These are phyloP conservation scores for Corydoras sp. DNA, from an alignment of 2,113 vertebrate species.

Conservation along the genomic window DNA sequence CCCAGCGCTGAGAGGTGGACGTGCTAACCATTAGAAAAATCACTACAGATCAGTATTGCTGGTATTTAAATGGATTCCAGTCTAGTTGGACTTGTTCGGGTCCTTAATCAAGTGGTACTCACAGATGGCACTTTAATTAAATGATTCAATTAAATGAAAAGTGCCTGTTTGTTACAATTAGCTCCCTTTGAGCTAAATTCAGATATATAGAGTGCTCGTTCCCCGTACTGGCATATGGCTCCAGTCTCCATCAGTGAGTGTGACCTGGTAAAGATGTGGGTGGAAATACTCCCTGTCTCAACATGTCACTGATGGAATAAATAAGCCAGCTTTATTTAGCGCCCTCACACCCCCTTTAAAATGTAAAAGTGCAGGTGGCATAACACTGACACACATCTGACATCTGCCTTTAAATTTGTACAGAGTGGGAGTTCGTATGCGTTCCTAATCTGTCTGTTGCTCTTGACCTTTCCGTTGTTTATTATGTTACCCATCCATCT, in stretches of 20 bases:
- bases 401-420: too few species aligned
- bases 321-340: background rate
- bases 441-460: background rate
- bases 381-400: too few species aligned
- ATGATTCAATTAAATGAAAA: background rate
- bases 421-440: background rate
- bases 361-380: too few species aligned
- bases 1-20: too few species aligned
- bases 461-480: slow-evolving; percentile 10
- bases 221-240: background rate
- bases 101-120: background rate
- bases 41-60: too few species aligned
- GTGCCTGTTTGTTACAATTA: slow-evolving; percentile 9
- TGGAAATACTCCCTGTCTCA: slow-evolving; percentile 14
- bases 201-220: background rate
- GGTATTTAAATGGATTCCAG: too few species aligned
- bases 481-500: background rate
- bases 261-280: background rate
- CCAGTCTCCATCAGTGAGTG: background rate
- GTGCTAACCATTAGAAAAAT: too few species aligned
- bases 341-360: background rate
- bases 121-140: slow-evolving; percentile 10
- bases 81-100: background rate
- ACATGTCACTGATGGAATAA: slow-evolving; percentile 3
- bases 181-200: background rate